Evolutionary conservation across 64 coral and sea anemone genomes (phyloP).

Genomic region (Dendronephthya gigantea): DNA sequence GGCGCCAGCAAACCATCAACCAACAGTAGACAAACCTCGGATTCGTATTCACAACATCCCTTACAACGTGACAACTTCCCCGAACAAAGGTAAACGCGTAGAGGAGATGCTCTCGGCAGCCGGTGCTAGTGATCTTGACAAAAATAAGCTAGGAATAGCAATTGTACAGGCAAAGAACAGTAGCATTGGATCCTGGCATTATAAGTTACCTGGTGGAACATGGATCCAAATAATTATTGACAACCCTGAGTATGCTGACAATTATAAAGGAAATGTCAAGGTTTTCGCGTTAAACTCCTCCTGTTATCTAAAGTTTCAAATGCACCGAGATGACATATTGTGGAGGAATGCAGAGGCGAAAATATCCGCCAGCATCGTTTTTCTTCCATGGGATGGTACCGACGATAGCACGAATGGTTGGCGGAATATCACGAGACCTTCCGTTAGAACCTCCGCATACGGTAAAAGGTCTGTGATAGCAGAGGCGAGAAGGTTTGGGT

Average conservation of each 20-base stretch:
- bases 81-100: background rate
- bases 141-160: background rate
- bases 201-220: background rate
- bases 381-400: constrained; percentile 45
- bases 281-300: background rate
- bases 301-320: background rate
- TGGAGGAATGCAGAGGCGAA: constrained; percentile 26
- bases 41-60: background rate
- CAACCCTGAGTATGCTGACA: background rate
- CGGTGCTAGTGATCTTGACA: background rate
- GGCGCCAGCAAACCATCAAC: background rate
- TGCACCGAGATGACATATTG: background rate
- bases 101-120: background rate
- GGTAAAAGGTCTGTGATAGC: constrained; percentile 46
- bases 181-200: constrained; percentile 3
- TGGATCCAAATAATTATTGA: background rate
- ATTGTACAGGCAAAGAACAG: background rate
- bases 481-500: too few species aligned
- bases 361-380: constrained; percentile 15
- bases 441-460: constrained; percentile 19
- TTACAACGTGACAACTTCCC: background rate
- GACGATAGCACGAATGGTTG: constrained; percentile 30
- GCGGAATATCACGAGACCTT: constrained; percentile 23
- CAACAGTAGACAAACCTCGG: background rate
- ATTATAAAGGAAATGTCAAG: background rate